Base-by-base conservation (phyloP, 2,113 vertebrate genomes). In the Drymodes brunneopygia region DNA sequence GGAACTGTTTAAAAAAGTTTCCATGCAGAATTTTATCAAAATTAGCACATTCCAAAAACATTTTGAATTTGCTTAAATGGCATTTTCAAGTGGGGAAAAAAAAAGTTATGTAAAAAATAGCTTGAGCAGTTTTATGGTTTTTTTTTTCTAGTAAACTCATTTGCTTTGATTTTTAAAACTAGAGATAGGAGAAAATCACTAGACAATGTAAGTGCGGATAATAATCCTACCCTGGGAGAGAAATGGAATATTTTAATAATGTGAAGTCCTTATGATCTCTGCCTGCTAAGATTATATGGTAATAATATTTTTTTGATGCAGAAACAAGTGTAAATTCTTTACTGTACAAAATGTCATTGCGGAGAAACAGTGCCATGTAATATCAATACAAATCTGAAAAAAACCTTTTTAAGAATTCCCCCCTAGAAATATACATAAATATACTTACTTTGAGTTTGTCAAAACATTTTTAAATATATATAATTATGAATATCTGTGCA, bases 211-310 rank as follows among this genome's bases (percentile, higher is more conserved):
- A 92, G 53, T 79, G 45, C 0, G 6, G 40, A 60, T 91, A 91
- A 94, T 95, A 95, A 93, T 90, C 53, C 61, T 82, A 75, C 74
- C 44, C 61, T 48, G 40, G 28, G 81, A 92, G 78, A 85, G 61
- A 95, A 92, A 94, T 53, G 9, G 70, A 88, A 90, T 93, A 90
- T 92, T 94, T 93, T 95, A 95, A 65, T 93, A 87, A 91, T 92
- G 35, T 66, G 31, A 93, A n/a, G 81, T 85, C 70, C 87, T 96
- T 95, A 85, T 81, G 87, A 60, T 81, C 51, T 94, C 61, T 85
- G 57, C 45, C 61, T 92, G 40, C 45, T 90, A 97, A 91, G 70
- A 95, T 95, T 88, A 81, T 81, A 62, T 60, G 33, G 21, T 79
- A 96, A 90, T 87, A 85, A 89, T 64, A 81, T 48, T 90, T 94